A percentile compares a stretch with the other conserved stretches of the same genome.
phyloP scores from a whole-genome alignment of 2,888 invertebrate species.

The Eupithecia inturbata region DNA sequence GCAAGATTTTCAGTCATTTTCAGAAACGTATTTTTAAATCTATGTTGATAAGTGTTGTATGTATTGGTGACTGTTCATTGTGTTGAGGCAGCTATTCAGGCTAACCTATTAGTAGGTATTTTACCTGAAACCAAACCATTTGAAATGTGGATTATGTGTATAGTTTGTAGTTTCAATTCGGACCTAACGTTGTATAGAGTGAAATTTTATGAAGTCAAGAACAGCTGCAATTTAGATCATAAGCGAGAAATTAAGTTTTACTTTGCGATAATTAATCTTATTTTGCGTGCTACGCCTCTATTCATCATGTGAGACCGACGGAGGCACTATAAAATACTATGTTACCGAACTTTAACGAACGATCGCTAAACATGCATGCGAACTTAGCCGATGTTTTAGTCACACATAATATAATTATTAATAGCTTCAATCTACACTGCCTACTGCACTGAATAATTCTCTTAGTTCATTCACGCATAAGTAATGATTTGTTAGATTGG shows the following conservation, averaged over 20 bases:
- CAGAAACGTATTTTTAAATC: background rate
- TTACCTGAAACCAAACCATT: no score
- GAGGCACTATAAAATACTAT: constrained; percentile 16
- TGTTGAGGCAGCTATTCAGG: background rate
- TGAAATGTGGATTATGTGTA: no score
- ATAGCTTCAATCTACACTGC: constrained; percentile 22
- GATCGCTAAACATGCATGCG: constrained; percentile 23
- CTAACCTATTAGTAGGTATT: background rate
- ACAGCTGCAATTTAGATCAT: no score
- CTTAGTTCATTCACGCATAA: constrained; percentile 13
- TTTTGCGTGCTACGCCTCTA: constrained; percentile 21
- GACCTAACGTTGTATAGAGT: no score
- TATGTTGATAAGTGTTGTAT: background rate
- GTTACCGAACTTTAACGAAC: constrained; percentile 29
- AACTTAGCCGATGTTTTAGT: constrained; percentile 17
- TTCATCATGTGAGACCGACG: constrained; percentile 18
- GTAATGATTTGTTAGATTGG: background rate
- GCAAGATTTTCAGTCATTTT: background rate
- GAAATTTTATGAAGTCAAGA: no score
- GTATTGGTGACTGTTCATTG: background rate
- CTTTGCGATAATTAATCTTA: constrained; percentile 9
- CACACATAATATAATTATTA: constrained; percentile 12
- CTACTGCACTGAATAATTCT: constrained; percentile 34
- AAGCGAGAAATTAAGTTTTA: constrained; percentile 3
- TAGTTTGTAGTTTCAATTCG: no score